A percentile compares a stretch with the other conserved stretches of the same genome.
Conservation (phyloP, 2,888 invertebrate genomes). For the Geophilus truncorum region DNA sequence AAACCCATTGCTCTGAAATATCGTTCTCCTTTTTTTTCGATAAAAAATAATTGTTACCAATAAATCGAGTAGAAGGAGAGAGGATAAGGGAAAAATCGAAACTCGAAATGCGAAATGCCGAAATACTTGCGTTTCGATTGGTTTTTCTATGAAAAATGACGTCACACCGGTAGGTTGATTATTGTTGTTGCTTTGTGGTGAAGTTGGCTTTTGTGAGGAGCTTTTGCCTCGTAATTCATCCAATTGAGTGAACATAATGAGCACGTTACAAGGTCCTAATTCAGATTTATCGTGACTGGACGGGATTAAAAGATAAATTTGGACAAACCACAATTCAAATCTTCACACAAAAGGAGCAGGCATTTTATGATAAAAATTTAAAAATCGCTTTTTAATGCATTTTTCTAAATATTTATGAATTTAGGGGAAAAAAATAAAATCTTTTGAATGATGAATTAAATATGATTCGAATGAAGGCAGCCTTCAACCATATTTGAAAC, state of each 20-base stretch:
- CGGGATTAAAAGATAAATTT: slow-evolving; percentile 23
- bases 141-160: not conserved
- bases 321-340: slow-evolving; percentile 25
- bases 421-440: too few relatives aligned
- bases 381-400: too few relatives aligned
- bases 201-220: slow-evolving; percentile 21
- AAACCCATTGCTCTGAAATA: slow-evolving; percentile 12
- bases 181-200: slow-evolving; percentile 12
- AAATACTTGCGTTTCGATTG: too few relatives aligned
- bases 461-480: not conserved
- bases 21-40: not conserved
- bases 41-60: slow-evolving; percentile 11
- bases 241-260: slow-evolving; percentile 27
- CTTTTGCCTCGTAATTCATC: slow-evolving; percentile 12
- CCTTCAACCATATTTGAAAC: not conserved
- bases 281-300: slow-evolving; percentile 27
- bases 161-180: not conserved
- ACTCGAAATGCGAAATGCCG: too few relatives aligned
- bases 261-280: slow-evolving; percentile 16
- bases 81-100: not conserved
- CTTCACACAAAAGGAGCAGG: not conserved
- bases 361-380: too few relatives aligned
- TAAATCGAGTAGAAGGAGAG: not conserved
- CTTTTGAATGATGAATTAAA: not conserved
- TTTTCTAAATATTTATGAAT: too few relatives aligned